phyloP scores from a whole-genome alignment of 2,888 invertebrate species.

The Cosmia pyralina region DNA sequence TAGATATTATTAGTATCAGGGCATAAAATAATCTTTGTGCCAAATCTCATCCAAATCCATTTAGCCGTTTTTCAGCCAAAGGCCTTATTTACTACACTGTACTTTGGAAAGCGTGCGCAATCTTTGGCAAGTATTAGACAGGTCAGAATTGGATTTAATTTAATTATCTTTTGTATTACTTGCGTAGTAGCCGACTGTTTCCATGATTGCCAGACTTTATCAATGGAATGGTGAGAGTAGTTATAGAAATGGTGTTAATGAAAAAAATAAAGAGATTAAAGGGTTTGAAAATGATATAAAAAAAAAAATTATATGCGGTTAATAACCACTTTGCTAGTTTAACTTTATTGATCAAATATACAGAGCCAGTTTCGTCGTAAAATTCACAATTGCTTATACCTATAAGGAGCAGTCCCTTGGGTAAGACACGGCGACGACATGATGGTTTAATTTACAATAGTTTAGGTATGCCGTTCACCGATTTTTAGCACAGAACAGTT shows the following conservation, averaged over 20 bases:
- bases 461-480: constrained; percentile 26
- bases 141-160: neutral
- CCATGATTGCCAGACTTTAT: neutral
- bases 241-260: neutral
- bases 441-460: constrained; percentile 26
- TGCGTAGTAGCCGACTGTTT: neutral
- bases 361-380: constrained; percentile 81
- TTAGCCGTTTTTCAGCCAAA: too few species aligned
- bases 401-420: constrained; percentile 86
- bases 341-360: constrained; percentile 82
- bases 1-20: too few species aligned
- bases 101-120: too few species aligned
- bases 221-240: neutral
- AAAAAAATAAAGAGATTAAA: neutral
- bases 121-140: too few species aligned
- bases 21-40: too few species aligned
- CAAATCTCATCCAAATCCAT: too few species aligned
- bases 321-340: constrained; percentile 82
- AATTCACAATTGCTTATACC: constrained; percentile 77
- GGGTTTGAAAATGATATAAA: constrained; percentile 55
- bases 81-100: too few species aligned
- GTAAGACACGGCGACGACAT: constrained; percentile 61
- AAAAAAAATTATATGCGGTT: constrained; percentile 75
- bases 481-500: constrained; percentile 8
- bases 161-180: neutral